Evolutionary conservation across 2,888 invertebrate genomes (phyloP), one percentile per base, ranked within the genome.

Genomic region (Nemapogon koenigi): DNA sequence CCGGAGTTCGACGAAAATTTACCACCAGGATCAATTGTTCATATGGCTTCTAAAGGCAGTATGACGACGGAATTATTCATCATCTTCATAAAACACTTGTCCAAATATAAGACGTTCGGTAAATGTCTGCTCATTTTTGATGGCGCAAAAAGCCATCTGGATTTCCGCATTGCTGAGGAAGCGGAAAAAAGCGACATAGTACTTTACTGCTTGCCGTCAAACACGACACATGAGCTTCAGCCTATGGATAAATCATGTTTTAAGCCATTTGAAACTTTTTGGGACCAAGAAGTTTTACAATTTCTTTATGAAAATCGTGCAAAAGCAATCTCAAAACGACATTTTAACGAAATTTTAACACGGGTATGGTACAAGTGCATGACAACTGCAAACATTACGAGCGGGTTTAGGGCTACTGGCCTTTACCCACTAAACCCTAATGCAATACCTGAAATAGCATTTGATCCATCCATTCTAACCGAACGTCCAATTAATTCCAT

Each of bases 61-160:
- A 42, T 46, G 42, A 49, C 46, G 6, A 41, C 38, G 7, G 41
- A 41, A 31, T 27, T 46, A 6, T 49, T 49, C 30, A 29, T 43
- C n/a, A 40, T 46, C 4, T 49, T 45, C 16, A 42, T 49, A 8
- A 13, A 46, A 1, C 46, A 49, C 35, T 37, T 42, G 11, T 43
- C 35, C 1, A 25, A 46, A 29, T 29, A 43, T 30, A 51, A 45
- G 33, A 16, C 22, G 14, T 36, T 43, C 10, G 45, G 45, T 7
- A 43, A 41, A 32, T 49, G 46, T 33, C 28, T 49, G 2, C 40
- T 50, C 3, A 43, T 50, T 13, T 52, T 50, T 40, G 49, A 52
- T 41, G 50, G 49, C 2, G 39, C 35, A 13, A 2, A 11, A 10
- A 35, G 10, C 3, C 35, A 35, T 19, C 14, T 31, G n/a, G 28